These are phyloP conservation scores for Sceloporus tristichus DNA, from an alignment of 2,113 vertebrate species.

Conservation along the genomic window DNA sequence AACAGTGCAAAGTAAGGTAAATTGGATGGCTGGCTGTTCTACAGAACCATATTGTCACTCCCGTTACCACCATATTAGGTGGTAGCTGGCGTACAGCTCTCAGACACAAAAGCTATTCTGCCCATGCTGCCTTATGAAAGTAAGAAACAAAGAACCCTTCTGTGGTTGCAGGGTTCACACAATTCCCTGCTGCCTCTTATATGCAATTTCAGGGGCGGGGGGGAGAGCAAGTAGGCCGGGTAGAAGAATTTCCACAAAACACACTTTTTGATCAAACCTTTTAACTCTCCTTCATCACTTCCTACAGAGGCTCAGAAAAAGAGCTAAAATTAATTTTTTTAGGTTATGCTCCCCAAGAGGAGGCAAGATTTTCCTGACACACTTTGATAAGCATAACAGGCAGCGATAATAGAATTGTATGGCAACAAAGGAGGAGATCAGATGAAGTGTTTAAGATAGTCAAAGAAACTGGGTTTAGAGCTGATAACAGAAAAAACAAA, in stretches of 20 bases:
- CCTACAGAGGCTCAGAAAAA: neutral
- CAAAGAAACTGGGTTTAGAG: neutral
- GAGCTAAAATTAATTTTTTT: neutral
- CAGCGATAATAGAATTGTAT: neutral
- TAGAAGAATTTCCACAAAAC: neutral
- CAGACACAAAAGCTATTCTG: neutral
- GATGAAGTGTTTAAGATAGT: neutral
- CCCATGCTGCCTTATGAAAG: neutral
- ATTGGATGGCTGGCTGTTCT: neutral
- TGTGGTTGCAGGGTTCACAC: neutral
- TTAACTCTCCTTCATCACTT: neutral
- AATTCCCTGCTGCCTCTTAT: neutral
- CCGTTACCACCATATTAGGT: neutral
- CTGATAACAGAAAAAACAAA: neutral
- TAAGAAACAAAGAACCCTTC: no score
- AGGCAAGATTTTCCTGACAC: neutral
- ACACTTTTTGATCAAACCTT: neutral
- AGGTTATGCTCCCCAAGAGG: neutral
- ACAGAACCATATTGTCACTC: neutral
- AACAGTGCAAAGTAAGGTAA: neutral
- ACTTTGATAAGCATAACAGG: neutral
- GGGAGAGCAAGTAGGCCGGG: no score
- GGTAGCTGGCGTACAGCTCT: neutral
- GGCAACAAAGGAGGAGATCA: neutral
- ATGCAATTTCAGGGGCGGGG: neutral